Evolutionary conservation across 2,797 vertebrate species (phyloP).

Genomic region (Pangasius larnaudii): DNA sequence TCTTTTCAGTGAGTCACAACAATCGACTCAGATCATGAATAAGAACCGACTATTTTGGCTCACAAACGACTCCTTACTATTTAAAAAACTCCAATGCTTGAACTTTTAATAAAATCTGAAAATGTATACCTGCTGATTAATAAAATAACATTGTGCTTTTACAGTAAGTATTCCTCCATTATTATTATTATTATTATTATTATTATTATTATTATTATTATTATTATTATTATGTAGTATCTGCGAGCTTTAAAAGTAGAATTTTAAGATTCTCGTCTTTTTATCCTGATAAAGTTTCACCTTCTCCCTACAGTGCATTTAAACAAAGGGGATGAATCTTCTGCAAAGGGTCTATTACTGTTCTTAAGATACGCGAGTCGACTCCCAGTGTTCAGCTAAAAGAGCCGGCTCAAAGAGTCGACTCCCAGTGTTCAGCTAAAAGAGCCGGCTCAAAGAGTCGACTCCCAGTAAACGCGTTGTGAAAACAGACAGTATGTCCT

Average conservation of each 20-base stretch:
- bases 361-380: background rate
- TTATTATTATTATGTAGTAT: no score
- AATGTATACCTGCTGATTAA: background rate
- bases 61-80: no score
- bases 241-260: background rate
- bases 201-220: background rate
- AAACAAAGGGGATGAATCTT: no score
- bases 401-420: background rate
- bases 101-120: no score
- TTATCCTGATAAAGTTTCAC: no score
- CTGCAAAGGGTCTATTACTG: no score
- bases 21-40: no score
- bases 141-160: background rate
- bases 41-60: no score
- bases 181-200: no score
- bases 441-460: background rate
- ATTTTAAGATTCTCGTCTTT: background rate
- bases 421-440: background rate
- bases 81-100: no score
- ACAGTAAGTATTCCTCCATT: background rate
- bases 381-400: background rate
- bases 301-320: no score
- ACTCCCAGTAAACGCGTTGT: background rate
- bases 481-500: background rate
- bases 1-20: no score